These are phyloP conservation scores for Gastrophryne carolinensis DNA, from an alignment of 2,797 vertebrate genomes.

Conservation along the genomic window DNA sequence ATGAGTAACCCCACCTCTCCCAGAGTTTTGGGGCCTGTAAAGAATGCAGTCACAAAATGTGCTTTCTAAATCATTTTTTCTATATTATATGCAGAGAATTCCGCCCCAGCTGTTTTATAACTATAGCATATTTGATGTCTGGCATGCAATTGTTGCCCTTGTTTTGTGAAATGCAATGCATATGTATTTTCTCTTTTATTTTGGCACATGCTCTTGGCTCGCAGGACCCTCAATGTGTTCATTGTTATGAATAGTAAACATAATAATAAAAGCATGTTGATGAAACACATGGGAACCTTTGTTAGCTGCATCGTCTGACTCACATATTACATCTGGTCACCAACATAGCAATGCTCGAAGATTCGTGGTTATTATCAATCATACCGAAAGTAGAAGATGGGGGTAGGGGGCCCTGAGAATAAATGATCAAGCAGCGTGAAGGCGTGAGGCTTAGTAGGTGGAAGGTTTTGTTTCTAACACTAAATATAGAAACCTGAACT, in stretches of 20 bases:
- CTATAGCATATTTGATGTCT: not conserved
- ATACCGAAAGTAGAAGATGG: not conserved
- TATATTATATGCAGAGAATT: not conserved
- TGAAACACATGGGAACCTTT: not conserved
- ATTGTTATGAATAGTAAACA: not conserved
- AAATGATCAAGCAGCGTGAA: not conserved
- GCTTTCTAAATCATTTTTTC: not conserved
- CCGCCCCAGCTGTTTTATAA: not conserved
- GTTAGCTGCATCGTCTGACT: not conserved
- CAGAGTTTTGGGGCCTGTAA: not conserved
- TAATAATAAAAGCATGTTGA: not conserved
- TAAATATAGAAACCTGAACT: constrained; percentile 1
- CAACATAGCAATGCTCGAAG: not conserved
- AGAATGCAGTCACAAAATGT: not conserved
- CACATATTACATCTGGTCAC: not conserved
- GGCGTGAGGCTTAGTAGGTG: not conserved
- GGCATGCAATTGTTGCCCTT: not conserved
- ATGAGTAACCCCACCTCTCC: not conserved
- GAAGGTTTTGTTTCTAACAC: not conserved
- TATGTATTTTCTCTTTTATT: not conserved
- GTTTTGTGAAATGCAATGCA: not conserved
- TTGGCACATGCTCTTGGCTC: not conserved
- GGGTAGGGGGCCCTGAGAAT: not conserved
- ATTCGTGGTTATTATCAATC: not conserved
- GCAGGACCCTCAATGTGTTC: not conserved